Conservation (phyloP, 2,113 vertebrate species). For the Cinclus mexicanus region DNA sequence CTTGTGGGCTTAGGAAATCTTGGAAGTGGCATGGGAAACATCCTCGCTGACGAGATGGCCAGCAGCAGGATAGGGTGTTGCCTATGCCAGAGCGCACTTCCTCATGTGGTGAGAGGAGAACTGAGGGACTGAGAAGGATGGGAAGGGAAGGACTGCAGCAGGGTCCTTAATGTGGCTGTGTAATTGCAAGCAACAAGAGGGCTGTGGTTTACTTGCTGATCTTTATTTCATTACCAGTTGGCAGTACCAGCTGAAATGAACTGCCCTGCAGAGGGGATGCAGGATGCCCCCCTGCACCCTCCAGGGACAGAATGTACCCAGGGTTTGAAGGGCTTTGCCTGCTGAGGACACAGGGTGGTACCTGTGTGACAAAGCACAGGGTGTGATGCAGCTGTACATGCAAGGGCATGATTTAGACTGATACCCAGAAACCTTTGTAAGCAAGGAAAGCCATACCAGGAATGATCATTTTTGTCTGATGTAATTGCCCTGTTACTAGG, state of each 20-base stretch:
- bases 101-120: neutral
- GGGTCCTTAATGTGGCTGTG: neutral
- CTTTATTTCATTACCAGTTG: neutral
- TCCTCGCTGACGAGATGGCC: neutral
- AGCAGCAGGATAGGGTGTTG: neutral
- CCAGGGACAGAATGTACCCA: neutral
- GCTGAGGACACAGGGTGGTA: neutral
- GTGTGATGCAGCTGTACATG: neutral
- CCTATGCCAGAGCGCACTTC: rapidly evolving
- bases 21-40: neutral
- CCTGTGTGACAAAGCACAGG: neutral
- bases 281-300: neutral
- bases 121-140: neutral
- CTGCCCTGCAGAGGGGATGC: rapidly evolving
- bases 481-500: neutral
- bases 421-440: neutral
- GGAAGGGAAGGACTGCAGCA: neutral
- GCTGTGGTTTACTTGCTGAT: neutral
- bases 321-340: neutral
- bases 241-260: neutral
- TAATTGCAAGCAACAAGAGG: neutral
- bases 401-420: neutral
- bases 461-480: neutral
- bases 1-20: neutral
- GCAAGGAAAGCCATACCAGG: neutral